Conservation (phyloP, 2,113 vertebrate species). For the Nymphicus hollandicus region DNA sequence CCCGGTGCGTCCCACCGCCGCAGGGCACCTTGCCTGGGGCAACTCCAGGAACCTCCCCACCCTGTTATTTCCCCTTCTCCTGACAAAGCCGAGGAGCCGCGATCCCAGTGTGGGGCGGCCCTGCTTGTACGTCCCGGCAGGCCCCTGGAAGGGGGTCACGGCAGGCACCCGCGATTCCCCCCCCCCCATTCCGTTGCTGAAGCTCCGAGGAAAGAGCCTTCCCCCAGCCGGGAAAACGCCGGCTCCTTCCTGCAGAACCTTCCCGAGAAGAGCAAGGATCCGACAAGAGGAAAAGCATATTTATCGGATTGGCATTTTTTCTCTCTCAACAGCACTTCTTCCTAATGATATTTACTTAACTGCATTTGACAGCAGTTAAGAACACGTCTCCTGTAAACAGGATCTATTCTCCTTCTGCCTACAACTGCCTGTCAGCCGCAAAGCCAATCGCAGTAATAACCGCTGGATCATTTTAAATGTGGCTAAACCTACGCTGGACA, state of each 20-base stretch:
- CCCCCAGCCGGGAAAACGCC: neutral
- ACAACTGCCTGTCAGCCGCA: constrained; percentile 85
- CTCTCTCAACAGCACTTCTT: constrained; percentile 70
- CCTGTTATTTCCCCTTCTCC: neutral
- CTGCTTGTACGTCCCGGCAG: neutral
- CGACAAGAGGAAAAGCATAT: constrained; percentile 62
- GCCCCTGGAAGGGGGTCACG: neutral
- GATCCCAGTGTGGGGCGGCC: neutral
- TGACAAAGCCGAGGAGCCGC: neutral
- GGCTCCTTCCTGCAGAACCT: neutral
- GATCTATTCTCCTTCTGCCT: constrained; percentile 79
- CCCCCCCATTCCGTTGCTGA: neutral
- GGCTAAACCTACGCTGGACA: constrained; percentile 84
- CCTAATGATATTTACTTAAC: constrained; percentile 81
- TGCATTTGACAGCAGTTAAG: constrained; percentile 83
- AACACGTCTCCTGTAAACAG: constrained; percentile 80
- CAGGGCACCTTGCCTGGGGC: neutral
- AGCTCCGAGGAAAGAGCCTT: neutral
- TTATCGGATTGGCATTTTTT: constrained; percentile 76
- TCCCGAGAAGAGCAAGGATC: constrained; percentile 15
- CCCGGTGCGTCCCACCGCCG: neutral
- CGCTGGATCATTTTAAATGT: constrained; percentile 85
- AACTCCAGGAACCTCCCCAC: neutral
- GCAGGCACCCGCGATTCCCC: neutral
- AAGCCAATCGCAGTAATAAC: constrained; percentile 89